Conservation (phyloP, 1,140 invertebrate genomes). For the Dendrolimus kikuchii region DNA sequence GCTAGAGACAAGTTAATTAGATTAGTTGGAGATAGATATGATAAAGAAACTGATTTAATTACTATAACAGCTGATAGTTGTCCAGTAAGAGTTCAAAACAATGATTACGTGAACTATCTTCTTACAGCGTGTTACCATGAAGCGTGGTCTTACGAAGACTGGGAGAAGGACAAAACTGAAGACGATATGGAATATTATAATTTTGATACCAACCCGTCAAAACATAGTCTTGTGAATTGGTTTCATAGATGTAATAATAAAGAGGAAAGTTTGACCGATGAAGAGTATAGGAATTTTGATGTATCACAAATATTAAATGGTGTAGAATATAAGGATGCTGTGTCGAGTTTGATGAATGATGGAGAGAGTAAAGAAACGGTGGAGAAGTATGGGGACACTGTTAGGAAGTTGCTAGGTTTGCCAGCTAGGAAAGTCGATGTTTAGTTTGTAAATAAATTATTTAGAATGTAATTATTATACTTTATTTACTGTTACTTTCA, state of each 20-base stretch:
- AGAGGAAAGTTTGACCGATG: slow-evolving; percentile 38
- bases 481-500: no score
- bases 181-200: slow-evolving; percentile 90
- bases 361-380: slow-evolving; percentile 80
- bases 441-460: slow-evolving; percentile 15
- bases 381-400: slow-evolving; percentile 78
- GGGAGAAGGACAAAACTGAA: slow-evolving; percentile 87
- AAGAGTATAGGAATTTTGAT: slow-evolving; percentile 61
- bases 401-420: slow-evolving; percentile 78
- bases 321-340: slow-evolving; percentile 78
- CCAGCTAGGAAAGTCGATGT: slow-evolving; percentile 32
- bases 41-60: slow-evolving; percentile 83
- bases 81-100: slow-evolving; percentile 92
- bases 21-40: slow-evolving; percentile 86
- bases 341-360: slow-evolving; percentile 81
- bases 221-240: slow-evolving; percentile 73
- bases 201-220: slow-evolving; percentile 80
- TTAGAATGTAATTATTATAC: slow-evolving; percentile 6
- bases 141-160: slow-evolving; percentile 86
- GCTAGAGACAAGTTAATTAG: slow-evolving; percentile 92
- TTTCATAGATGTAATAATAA: slow-evolving; percentile 59
- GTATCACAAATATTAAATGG: slow-evolving; percentile 67
- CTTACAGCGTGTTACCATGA: slow-evolving; percentile 94
- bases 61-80: slow-evolving; percentile 92
- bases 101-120: slow-evolving; percentile 93